Conservation (phyloP, 2,113 vertebrate species). For the Nycticryphes semicollaris region DNA sequence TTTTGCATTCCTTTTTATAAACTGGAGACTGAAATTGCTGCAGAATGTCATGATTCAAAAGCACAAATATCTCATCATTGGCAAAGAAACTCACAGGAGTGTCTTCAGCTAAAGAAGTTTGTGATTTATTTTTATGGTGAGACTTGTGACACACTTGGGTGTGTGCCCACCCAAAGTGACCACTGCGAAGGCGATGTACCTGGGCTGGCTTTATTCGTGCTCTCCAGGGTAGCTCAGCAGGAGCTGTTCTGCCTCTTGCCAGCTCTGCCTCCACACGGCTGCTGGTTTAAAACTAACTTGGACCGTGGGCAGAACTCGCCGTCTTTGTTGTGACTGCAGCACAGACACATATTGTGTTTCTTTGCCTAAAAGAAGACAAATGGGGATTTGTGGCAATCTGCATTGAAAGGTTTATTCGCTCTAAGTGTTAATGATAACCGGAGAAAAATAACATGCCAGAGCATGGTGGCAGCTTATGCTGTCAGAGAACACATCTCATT, state of each 20-base stretch:
- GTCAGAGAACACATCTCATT: slow-evolving; percentile 36
- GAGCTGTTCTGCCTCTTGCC: not conserved
- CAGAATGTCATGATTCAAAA: not conserved
- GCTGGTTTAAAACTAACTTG: slow-evolving; percentile 33
- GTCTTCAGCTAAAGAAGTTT: not conserved
- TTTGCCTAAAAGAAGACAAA: slow-evolving; percentile 42
- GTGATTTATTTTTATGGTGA: not conserved
- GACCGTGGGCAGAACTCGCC: slow-evolving; percentile 33
- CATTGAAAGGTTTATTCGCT: slow-evolving; percentile 45
- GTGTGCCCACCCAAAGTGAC: not conserved
- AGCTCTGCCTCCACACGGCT: slow-evolving; percentile 22
- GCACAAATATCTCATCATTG: not conserved
- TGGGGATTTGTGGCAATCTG: not conserved
- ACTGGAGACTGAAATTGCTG: not conserved
- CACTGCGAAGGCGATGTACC: not conserved
- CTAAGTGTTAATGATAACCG: slow-evolving; percentile 41
- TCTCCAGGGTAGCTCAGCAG: not conserved
- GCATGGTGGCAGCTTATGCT: slow-evolving; percentile 31
- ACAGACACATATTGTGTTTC: slow-evolving; percentile 38
- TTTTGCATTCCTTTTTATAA: not conserved
- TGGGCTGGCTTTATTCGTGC: not conserved
- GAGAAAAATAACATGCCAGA: slow-evolving; percentile 40
- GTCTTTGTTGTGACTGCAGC: slow-evolving; percentile 57
- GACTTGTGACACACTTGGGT: not conserved
- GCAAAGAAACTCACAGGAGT: not conserved